Evolutionary conservation across 2,113 vertebrate genomes (phyloP).

Genomic region (Vireo altiloquus): DNA sequence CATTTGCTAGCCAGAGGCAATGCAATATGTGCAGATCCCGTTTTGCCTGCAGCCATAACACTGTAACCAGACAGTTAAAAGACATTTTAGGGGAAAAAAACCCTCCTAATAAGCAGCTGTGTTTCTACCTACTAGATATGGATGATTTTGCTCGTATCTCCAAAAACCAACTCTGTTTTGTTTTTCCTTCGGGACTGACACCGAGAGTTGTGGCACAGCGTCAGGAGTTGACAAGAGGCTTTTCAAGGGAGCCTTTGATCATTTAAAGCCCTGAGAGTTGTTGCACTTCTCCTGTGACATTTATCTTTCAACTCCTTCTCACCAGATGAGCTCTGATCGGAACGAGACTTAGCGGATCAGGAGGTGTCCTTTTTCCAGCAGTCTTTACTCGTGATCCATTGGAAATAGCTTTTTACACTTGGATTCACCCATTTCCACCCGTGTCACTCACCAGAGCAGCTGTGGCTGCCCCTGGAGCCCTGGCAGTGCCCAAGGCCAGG

Average conservation of each 20-base stretch:
- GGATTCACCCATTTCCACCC: accelerated
- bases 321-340: not conserved
- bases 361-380: not conserved
- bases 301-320: not conserved
- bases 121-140: not conserved
- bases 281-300: not conserved
- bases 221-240: conserved; percentile 20
- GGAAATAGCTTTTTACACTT: not conserved
- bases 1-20: conserved; percentile 55
- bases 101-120: conserved; percentile 13
- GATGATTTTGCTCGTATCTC: conserved; percentile 15
- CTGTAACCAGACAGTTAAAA: conserved; percentile 14
- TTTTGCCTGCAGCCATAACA: conserved; percentile 26
- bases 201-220: not conserved
- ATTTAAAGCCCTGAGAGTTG: not conserved
- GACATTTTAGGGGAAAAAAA: not conserved
- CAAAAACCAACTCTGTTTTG: conserved; percentile 16
- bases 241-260: conserved; percentile 23
- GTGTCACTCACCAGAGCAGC: not conserved
- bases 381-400: not conserved
- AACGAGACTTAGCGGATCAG: not conserved
- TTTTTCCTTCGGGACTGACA: conserved; percentile 28
- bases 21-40: conserved; percentile 29
- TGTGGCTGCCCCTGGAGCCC: not conserved
- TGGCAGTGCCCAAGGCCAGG: not conserved